Evolutionary conservation across 92 coral and sea anemone genomes (phyloP).

Genomic region (Parazoanthus swiftii): DNA sequence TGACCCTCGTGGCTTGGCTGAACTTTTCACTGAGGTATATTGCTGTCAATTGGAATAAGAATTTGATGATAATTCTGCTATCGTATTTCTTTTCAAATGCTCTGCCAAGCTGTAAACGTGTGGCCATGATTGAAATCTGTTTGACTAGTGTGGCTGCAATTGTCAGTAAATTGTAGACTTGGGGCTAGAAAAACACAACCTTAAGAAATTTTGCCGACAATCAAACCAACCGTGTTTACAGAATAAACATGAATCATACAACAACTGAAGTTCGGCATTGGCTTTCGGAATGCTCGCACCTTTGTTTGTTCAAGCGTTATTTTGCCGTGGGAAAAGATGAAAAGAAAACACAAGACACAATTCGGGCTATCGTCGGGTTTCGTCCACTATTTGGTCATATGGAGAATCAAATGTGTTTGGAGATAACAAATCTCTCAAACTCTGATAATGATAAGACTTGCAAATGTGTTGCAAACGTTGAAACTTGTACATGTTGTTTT

Average conservation of each 20-base stretch:
- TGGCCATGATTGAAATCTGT: neutral
- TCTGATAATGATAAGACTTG: neutral
- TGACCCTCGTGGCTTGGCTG: neutral
- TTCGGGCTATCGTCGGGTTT: neutral
- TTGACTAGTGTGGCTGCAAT: conserved; percentile 22
- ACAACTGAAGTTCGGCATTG: neutral
- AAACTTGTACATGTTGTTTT: neutral
- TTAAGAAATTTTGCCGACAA: neutral
- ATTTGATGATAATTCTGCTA: conserved; percentile 1
- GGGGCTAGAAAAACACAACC: conserved; percentile 33
- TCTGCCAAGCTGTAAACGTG: neutral
- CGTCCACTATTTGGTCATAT: conserved; percentile 13
- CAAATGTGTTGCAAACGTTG: neutral
- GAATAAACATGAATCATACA: neutral
- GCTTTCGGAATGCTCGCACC: conserved; percentile 27
- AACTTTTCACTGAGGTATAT: neutral
- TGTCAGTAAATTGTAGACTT: conserved; percentile 30
- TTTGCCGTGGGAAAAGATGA: conserved; percentile 38
- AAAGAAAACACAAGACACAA: conserved; percentile 18
- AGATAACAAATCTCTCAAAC: neutral
- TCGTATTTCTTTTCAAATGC: neutral
- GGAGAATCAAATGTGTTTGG: neutral
- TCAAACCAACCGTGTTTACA: neutral
- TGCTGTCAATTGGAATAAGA: neutral
- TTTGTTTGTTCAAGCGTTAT: conserved; percentile 26